Conservation (phyloP, 2,113 vertebrate genomes). For the Myrmophylax atrothorax region DNA sequence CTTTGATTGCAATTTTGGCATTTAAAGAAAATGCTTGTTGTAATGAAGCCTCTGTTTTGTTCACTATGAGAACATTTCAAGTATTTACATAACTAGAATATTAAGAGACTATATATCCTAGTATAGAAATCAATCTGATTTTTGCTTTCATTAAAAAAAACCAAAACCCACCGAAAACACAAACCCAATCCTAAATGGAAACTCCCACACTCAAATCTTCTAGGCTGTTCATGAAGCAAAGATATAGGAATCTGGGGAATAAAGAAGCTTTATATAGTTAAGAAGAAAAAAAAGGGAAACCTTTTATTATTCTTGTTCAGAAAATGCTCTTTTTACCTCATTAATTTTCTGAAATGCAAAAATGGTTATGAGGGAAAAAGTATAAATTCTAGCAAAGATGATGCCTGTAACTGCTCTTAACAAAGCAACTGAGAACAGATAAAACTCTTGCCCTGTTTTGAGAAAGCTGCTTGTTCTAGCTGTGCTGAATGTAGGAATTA, state of each 20-base stretch:
- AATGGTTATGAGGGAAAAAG: background rate
- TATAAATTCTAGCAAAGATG: background rate
- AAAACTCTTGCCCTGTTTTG: background rate
- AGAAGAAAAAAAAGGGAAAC: background rate
- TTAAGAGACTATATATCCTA: background rate
- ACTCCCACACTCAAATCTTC: background rate
- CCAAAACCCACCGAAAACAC: background rate
- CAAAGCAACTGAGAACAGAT: background rate
- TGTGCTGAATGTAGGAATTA: conserved; percentile 31
- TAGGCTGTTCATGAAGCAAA: background rate
- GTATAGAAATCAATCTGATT: background rate
- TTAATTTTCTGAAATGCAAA: background rate
- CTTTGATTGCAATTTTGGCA: background rate
- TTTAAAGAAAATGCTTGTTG: background rate
- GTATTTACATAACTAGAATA: conserved; percentile 14
- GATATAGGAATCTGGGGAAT: background rate
- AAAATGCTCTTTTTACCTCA: background rate
- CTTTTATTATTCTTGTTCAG: background rate
- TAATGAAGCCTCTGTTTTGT: background rate
- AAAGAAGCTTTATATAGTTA: background rate
- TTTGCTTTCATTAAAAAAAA: background rate
- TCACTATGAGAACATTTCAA: background rate
- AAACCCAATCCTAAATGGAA: background rate
- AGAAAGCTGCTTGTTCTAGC: conserved; percentile 36
- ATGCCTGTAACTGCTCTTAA: background rate